Base-by-base conservation (phyloP, 2,888 invertebrate genomes). In the Euphydryas editha region DNA sequence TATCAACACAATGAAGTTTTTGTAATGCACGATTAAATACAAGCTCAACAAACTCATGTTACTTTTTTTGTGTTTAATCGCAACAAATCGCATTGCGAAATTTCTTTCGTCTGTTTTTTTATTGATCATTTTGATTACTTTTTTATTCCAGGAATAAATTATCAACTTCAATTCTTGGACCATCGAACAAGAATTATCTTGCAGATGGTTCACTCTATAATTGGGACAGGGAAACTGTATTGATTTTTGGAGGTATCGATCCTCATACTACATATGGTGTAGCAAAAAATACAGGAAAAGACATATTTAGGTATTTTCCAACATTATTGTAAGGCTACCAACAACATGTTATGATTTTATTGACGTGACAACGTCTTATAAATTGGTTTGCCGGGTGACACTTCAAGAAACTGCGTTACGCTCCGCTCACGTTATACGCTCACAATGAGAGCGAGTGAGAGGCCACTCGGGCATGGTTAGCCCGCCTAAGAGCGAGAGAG, bases 221-320 rank as follows among this genome's bases (percentile, higher is more conserved):
- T 72, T 88, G 91, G 77, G 94, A 94, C 59, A 85, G 93, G 37
- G 95, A 95, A 77, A 93, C 94, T 0, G 93, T 96, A 5, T 82
- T 96, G 13, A 93, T 96, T 17, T 95, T 96, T 76, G 96, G 96
- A 6, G 96, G 96, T 3, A 93, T 94, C 24, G 95, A 96, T 82
- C 95, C 95, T 6, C 95, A 95, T 75, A 88, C 87, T 15, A 81
- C 92, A 4, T 94, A 94, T 72, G 94, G 94, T 0, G 73, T 85
- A 1, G 90, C 90, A 0, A 88, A 92, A 21, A 95, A 95, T 71
- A 93, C 93, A 2, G 95, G 95, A 7, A 94, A 94, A 77, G 94
- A 94, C 77, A 94, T 96, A 69, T 89, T 81, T 76, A 89, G 89
- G 92, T 90, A 72, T 24, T 20, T 5, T 47, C 11, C 21, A 5